These are phyloP conservation scores for Vulpes vulpes DNA, from an alignment of 2,113 vertebrate genomes.

Conservation along the genomic window DNA sequence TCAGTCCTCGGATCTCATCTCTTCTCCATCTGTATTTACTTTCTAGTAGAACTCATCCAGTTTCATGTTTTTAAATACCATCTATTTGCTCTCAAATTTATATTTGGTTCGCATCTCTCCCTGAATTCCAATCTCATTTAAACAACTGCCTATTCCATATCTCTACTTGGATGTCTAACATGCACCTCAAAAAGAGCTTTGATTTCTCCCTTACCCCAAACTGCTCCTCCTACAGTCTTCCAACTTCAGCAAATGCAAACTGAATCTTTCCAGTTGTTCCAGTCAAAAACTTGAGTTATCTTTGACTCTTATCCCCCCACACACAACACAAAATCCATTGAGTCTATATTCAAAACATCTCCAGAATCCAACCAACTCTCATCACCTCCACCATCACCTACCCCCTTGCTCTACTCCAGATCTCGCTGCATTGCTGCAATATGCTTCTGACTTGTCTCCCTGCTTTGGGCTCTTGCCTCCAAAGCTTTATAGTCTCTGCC, in stretches of 20 bases:
- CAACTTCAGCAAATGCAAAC: neutral
- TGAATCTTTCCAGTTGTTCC: neutral
- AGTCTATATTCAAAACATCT: neutral
- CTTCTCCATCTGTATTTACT: neutral
- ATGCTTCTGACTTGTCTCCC: neutral
- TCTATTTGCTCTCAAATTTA: neutral
- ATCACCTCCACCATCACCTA: neutral
- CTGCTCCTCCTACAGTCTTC: neutral
- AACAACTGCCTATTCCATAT: neutral
- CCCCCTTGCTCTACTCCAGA: neutral
- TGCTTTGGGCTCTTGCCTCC: neutral
- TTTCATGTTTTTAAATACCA: neutral
- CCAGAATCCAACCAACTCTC: constrained; percentile 8
- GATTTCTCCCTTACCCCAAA: neutral
- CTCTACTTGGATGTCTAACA: neutral
- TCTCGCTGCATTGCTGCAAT: neutral
- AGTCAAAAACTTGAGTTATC: constrained; percentile 17
- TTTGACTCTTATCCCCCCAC: neutral
- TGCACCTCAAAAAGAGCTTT: neutral
- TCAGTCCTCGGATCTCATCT: neutral
- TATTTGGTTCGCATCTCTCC: neutral
- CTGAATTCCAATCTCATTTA: neutral
- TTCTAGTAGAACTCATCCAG: neutral
- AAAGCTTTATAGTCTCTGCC: neutral
- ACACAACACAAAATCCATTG: neutral